phyloP scores from a whole-genome alignment of 2,888 invertebrate genomes.

The Galerucella nymphaeae region DNA sequence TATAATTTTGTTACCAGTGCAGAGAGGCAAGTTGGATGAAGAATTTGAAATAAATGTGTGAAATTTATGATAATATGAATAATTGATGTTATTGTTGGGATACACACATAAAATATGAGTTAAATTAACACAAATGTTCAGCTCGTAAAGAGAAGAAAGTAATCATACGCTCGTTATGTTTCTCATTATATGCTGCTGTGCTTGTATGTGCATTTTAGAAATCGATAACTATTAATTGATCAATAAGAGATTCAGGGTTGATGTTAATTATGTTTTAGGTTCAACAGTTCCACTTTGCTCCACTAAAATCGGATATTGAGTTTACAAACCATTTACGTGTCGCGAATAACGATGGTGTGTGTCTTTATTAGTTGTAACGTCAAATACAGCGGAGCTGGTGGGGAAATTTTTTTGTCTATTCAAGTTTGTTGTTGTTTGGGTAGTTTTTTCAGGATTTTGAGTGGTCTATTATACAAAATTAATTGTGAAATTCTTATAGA shows the following conservation, averaged over 20 bases:
- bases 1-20: no score
- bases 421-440: background rate
- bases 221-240: conserved; percentile 19
- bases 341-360: background rate
- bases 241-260: conserved; percentile 10
- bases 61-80: background rate
- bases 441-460: no score
- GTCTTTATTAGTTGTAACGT: background rate
- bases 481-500: no score
- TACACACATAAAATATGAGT: no score
- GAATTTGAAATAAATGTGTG: no score
- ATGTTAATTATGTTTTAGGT: conserved; percentile 19
- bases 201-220: conserved; percentile 4
- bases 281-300: conserved; percentile 14
- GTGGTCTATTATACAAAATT: no score
- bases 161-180: background rate
- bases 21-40: no score
- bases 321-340: conserved; percentile 13
- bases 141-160: background rate
- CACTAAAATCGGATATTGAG: conserved; percentile 15
- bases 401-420: no score
- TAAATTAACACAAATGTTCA: background rate
- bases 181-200: conserved; percentile 6
- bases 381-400: no score
- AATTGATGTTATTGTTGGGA: no score